Conservation (phyloP, 2,113 vertebrate species). For the Micronycteris hirsuta region DNA sequence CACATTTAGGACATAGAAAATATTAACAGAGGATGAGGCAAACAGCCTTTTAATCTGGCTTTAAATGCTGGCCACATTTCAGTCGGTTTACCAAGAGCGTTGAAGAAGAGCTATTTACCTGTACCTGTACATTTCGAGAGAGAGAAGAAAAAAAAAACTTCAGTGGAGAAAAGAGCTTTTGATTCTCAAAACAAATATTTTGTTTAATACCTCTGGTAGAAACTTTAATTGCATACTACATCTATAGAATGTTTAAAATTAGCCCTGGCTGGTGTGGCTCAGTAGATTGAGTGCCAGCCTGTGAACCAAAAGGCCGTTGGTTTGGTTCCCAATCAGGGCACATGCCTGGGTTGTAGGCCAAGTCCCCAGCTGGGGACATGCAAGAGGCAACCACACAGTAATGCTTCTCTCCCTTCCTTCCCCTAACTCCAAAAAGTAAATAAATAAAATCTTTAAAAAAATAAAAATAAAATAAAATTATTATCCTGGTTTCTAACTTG, state of each 20-base stretch:
- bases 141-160: neutral
- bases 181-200: slow-evolving; percentile 38
- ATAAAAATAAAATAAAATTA: neutral
- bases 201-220: slow-evolving; percentile 8
- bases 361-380: no score
- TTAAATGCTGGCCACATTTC: slow-evolving; percentile 39
- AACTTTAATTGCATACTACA: neutral
- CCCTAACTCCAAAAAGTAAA: no score
- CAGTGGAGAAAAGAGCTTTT: slow-evolving; percentile 19
- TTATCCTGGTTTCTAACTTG: neutral
- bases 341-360: no score
- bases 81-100: slow-evolving; percentile 36
- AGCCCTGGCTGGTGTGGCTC: neutral
- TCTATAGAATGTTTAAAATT: neutral
- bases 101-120: slow-evolving; percentile 38
- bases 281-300: no score
- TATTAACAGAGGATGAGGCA: slow-evolving; percentile 36
- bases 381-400: no score
- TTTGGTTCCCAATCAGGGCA: no score
- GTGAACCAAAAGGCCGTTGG: no score
- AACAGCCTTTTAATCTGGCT: slow-evolving; percentile 37
- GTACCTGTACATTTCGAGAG: slow-evolving; percentile 1
- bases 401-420: no score
- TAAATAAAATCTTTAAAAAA: no score
- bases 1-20: neutral